Evolutionary conservation across 2,888 invertebrate species (phyloP).

Genomic region (Pemphredon lugubris): DNA sequence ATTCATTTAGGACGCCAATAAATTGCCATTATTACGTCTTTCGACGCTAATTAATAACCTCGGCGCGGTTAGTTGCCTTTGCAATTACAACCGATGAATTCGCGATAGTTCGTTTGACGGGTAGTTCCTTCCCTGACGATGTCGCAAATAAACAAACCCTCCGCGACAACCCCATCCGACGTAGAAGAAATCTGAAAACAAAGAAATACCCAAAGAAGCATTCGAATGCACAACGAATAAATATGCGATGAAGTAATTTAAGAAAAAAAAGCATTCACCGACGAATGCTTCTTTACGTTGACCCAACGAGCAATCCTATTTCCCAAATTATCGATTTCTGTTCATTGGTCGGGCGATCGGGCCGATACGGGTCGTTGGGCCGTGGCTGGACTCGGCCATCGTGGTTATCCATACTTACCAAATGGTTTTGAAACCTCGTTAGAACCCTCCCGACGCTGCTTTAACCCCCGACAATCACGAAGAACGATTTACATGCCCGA

Average conservation of each 20-base stretch:
- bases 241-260: no score
- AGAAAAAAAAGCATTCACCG: no score
- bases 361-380: background rate
- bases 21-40: conserved; percentile 5
- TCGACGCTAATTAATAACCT: background rate
- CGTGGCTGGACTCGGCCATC: background rate
- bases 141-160: no score
- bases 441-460: conserved; percentile 63
- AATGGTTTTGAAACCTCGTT: conserved; percentile 65
- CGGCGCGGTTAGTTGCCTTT: background rate
- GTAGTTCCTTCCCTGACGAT: no score
- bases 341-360: no score
- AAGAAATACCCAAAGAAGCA: no score
- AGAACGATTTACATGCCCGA: conserved; percentile 71
- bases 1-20: conserved; percentile 3
- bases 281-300: no score
- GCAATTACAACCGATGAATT: background rate
- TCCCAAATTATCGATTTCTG: no score
- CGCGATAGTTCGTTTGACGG: background rate
- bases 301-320: no score
- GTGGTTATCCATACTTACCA: conserved; percentile 39
- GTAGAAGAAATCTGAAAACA: no score
- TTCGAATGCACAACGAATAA: no score
- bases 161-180: no score
- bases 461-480: conserved; percentile 65